phyloP scores from a whole-genome alignment of 2,888 invertebrate species.

The Drosophila quinaria region DNA sequence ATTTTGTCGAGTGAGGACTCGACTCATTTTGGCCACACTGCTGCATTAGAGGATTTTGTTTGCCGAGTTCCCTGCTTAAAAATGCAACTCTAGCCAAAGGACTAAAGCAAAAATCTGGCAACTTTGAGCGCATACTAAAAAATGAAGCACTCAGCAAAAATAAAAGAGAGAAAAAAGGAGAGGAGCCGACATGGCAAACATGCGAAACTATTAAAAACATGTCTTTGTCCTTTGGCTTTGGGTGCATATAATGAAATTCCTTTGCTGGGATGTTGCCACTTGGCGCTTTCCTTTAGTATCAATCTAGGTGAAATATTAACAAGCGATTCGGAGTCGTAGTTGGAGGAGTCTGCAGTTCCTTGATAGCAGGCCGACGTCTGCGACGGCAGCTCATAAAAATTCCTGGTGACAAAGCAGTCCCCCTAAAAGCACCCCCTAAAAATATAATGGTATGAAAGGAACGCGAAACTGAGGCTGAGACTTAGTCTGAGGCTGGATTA shows the following conservation, averaged over 20 bases:
- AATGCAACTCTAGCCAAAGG: slow-evolving; percentile 55
- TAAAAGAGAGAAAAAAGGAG: slow-evolving; percentile 8
- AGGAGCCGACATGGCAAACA: slow-evolving; percentile 63
- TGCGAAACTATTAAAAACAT: slow-evolving; percentile 79
- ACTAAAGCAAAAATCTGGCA: slow-evolving; percentile 44
- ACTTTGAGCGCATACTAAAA: slow-evolving; percentile 42
- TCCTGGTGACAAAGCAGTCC: slow-evolving; percentile 63
- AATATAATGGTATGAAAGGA: slow-evolving; percentile 14
- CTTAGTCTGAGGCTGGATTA: slow-evolving; percentile 38
- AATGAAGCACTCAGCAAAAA: slow-evolving; percentile 15
- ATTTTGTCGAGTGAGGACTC: background rate
- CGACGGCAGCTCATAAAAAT: slow-evolving; percentile 82
- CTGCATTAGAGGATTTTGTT: slow-evolving; percentile 29
- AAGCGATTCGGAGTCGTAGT: slow-evolving; percentile 41
- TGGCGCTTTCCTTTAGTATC: slow-evolving; percentile 63
- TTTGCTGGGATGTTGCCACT: slow-evolving; percentile 49
- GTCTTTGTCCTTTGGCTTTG: slow-evolving; percentile 70
- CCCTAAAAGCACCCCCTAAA: background rate
- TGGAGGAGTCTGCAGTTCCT: slow-evolving; percentile 42
- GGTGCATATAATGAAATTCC: slow-evolving; percentile 78
- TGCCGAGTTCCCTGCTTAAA: slow-evolving; percentile 55
- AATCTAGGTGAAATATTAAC: slow-evolving; percentile 81
- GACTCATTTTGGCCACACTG: slow-evolving; percentile 24
- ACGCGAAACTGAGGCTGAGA: slow-evolving; percentile 7
- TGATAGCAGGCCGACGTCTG: slow-evolving; percentile 53